These are phyloP conservation scores for Gadopsis bispinosus DNA, from an alignment of 2,797 vertebrate species.

Conservation along the genomic window DNA sequence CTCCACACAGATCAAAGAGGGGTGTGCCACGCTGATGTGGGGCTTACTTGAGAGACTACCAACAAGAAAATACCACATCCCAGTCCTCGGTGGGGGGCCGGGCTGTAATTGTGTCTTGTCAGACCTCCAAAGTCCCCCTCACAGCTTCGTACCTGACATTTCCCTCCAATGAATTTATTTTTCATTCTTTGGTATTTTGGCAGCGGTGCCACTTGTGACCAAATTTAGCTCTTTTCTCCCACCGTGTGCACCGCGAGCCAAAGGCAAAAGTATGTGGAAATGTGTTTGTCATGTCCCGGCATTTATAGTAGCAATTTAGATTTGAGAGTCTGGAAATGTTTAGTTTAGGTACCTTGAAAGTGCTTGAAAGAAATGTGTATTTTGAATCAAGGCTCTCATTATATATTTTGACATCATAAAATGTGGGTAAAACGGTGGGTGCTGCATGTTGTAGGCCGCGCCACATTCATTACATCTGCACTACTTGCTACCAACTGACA, in stretches of 20 bases:
- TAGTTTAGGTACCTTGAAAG: too few species aligned
- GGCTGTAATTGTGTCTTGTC: constrained; percentile 83
- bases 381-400: constrained; percentile 6
- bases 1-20: constrained; percentile 75
- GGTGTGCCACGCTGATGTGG: constrained; percentile 59
- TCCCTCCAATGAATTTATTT: constrained; percentile 79
- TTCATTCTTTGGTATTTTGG: constrained; percentile 83
- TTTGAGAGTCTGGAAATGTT: too few species aligned
- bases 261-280: constrained; percentile 65
- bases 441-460: not conserved
- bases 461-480: not conserved
- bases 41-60: constrained; percentile 71
- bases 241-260: constrained; percentile 39
- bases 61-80: constrained; percentile 80
- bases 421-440: not conserved
- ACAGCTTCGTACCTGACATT: constrained; percentile 81
- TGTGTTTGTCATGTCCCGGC: too few species aligned
- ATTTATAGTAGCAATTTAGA: too few species aligned
- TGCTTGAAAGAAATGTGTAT: not conserved
- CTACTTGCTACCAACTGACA: not conserved
- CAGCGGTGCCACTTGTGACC: constrained; percentile 70
- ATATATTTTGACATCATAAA: not conserved
- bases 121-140: constrained; percentile 78
- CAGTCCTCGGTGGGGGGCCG: constrained; percentile 65
- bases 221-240: constrained; percentile 58